Evolutionary conservation across 2,797 vertebrate genomes (phyloP), one percentile per base, ranked within the genome.

Genomic region (Sebastes vulpes): DNA sequence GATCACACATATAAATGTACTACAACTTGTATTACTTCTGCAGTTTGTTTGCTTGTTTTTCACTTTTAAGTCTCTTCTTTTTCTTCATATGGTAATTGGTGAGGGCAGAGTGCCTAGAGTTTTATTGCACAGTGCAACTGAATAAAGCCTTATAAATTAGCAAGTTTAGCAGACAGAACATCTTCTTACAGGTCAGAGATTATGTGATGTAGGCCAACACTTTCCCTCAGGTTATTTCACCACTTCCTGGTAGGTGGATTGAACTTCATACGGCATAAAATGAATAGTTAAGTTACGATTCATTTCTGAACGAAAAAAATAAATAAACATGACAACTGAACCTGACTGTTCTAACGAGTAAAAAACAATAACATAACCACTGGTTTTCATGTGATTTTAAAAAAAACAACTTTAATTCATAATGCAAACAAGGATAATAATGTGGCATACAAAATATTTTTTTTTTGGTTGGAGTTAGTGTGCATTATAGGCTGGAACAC

Each of bases 401-500:
- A 50, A 48, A 48, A 10, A 28, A 26, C 0, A 50, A 20, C 38
- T 42, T 42, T 20, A n/a, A n/a, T n/a, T 50, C 65, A 8, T 28
- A 9, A 68, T 59, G 11, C 6, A 65, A 58, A 59, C 2, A 9
- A 60, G 2, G 59, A 28, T 42, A 50, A 72, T 50, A 21, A 50
- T n/a, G n/a, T 29, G 20, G 0, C 53, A 67, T 21, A 67, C 23
- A 10, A 48, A 52, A 59, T 65, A 20, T 2, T 1, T 48, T 48
- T 74, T 65, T 29, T 10, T 38, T 54, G 50, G 48, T 20, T 14
- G 20, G 25, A 9, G 59, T 42, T 52, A 21, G 61, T 66, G 38
- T 65, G 72, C n/a, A 75, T 66, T 32, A 63, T 23, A 64, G 26
- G 50, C 35, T 65, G 25, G 25, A 60, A 42, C 64, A 60, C 69